Evolutionary conservation across 2,888 invertebrate genomes (phyloP), one percentile per base, ranked within the genome.

Genomic region (Cataglyphis livida): DNA sequence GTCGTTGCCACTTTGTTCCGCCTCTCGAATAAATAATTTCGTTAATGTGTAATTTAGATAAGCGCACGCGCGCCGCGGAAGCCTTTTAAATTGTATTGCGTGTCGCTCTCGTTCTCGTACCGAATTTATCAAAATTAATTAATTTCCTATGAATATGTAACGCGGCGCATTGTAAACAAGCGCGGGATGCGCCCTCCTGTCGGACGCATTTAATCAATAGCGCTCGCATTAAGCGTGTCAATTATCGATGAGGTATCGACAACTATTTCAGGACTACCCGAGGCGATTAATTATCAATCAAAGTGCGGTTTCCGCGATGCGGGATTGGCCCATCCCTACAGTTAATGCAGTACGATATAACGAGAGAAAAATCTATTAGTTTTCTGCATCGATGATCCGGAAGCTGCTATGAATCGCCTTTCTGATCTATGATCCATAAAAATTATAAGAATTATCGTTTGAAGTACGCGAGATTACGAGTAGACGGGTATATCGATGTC

Each of bases 401-500:
- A 81, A 65, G 65, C 57, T 25, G 59, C 54, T 70, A 62, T 35
- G 71, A 54, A 59, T 44, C 79, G 76, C n/a, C 51, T 32, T 44
- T 78, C 41, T 74, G 88, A 89, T 86, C 85, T 84, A 84, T 64
- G 85, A 78, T 44, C 81, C 75, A 32, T 75, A 79, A 78, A 83
- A 88, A 89, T 86, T 85, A 88, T 82, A 78, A 78, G 32, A 78
- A 70, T 86, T 68, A 57, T 41, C 70, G 61, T 82, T 51, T 66
- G 70, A 81, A 81, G 44, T 70, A 84, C 89, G 51, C 51, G 90
- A 88, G 90, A 91, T 90, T 90, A 85, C 89, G 84, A 84, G 82
- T 85, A 86, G 88, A 91, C 87, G 85, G 85, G 84, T 86, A 51
- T 51, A 89, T 91, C 90, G 90, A 91, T 91, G 84, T 85, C 87